Conservation (phyloP, 2,113 vertebrate species). For the Sinocyclocheilus anophthalmus region DNA sequence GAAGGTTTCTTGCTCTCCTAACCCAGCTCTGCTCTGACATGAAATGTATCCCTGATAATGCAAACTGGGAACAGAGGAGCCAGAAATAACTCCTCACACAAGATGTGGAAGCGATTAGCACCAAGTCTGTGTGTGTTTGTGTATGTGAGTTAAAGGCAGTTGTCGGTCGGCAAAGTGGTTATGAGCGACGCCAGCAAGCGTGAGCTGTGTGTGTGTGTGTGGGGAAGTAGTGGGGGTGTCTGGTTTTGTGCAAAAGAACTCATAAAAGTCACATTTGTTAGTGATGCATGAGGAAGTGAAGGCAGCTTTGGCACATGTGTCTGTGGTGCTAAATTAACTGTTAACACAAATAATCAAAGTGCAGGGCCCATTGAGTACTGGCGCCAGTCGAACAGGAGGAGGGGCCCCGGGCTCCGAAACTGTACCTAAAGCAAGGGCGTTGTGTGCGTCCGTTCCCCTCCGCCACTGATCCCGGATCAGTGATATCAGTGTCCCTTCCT, state of each 20-base stretch:
- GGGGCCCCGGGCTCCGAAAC: constrained; percentile 14
- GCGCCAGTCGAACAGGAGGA: constrained; percentile 89
- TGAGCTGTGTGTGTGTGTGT: constrained; percentile 50
- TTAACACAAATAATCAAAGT: constrained; percentile 99
- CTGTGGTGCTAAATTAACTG: constrained; percentile 98
- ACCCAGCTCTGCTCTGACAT: constrained; percentile 82
- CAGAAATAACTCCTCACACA: constrained; percentile 92
- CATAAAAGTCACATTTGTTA: constrained; percentile 98
- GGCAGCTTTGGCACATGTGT: constrained; percentile 97
- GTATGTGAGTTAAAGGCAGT: constrained; percentile 61
- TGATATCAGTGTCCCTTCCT: constrained; percentile 60
- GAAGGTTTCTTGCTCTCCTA: constrained; percentile 71
- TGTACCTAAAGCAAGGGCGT: constrained; percentile 46
- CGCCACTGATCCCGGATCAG: constrained; percentile 1
- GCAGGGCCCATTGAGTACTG: constrained; percentile 93
- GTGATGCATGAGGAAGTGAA: constrained; percentile 94
- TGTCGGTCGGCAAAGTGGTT: constrained; percentile 54
- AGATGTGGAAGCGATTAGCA: constrained; percentile 88
- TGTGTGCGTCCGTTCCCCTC: constrained; percentile 4
- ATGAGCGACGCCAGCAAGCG: constrained; percentile 54
- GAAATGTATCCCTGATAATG: constrained; percentile 83
- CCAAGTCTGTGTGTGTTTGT: constrained; percentile 60
- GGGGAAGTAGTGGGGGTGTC: constrained; percentile 56
- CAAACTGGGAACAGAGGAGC: constrained; percentile 80
- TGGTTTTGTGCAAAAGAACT: constrained; percentile 85